phyloP scores from a whole-genome alignment of 2,888 invertebrate genomes.

The Phania funesta region DNA sequence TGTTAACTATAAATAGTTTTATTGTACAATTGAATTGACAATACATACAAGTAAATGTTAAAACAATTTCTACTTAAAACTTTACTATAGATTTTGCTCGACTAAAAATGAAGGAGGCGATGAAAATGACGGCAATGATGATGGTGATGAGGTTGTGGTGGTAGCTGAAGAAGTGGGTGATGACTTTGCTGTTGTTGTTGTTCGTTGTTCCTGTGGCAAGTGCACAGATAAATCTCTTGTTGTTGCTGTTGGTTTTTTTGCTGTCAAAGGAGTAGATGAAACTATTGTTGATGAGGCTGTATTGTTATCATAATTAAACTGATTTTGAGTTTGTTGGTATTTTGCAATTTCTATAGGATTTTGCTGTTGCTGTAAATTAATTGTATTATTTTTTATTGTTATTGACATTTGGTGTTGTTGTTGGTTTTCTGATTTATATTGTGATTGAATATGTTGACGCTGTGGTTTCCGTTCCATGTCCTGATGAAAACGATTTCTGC shows the following conservation, averaged over 20 bases:
- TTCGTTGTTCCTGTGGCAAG: constrained; percentile 34
- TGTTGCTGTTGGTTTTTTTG: constrained; percentile 28
- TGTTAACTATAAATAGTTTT: constrained; percentile 35
- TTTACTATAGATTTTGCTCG: constrained; percentile 61
- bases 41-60: constrained; percentile 23
- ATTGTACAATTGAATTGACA: constrained; percentile 51
- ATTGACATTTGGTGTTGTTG: constrained; percentile 21
- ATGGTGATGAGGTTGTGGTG: constrained; percentile 22
- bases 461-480: constrained; percentile 47
- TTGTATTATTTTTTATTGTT: constrained; percentile 53
- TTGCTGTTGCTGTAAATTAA: constrained; percentile 37
- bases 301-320: constrained; percentile 35
- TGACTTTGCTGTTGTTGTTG: constrained; percentile 13
- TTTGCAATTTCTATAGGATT: constrained; percentile 38
- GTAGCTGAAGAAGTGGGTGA: constrained; percentile 15
- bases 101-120: constrained; percentile 14
- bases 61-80: constrained; percentile 48
- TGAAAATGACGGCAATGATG: constrained; percentile 35
- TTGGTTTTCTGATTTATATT: constrained; percentile 44
- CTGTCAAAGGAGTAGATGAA: neutral
- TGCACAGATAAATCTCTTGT: constrained; percentile 20
- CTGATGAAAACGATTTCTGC: constrained; percentile 70
- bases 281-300: constrained; percentile 42
- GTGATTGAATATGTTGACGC: constrained; percentile 43
- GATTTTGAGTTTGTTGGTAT: constrained; percentile 31